Percentiles rank a stretch among this genome's conserved stretches.
phyloP scores from a whole-genome alignment of 2,113 vertebrate genomes.

The Prionailurus bengalensis region DNA sequence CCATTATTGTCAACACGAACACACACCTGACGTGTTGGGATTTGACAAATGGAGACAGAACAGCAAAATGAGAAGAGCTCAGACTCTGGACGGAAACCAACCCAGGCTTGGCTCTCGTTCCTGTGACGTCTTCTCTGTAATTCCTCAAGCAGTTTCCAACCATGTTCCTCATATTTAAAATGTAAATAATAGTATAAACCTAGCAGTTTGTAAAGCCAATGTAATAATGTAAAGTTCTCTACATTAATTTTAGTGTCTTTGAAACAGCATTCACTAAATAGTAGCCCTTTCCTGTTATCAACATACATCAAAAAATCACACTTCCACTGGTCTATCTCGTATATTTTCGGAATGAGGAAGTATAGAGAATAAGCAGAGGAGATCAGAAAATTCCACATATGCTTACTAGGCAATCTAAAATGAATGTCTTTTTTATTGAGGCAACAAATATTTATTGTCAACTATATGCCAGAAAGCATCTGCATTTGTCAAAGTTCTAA shows the following conservation, averaged over 20 bases:
- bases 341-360: background rate
- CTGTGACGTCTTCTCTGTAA: background rate
- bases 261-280: background rate
- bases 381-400: background rate
- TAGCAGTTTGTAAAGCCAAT: background rate
- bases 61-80: background rate
- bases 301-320: background rate
- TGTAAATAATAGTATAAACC: background rate
- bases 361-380: background rate
- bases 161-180: constrained; percentile 9
- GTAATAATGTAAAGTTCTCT: background rate
- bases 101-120: background rate
- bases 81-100: background rate
- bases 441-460: background rate
- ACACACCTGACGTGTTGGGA: background rate
- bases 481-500: background rate
- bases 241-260: background rate
- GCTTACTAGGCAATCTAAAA: background rate
- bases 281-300: background rate
- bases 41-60: background rate
- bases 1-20: background rate
- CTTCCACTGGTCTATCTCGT: background rate
- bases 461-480: background rate
- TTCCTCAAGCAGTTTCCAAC: background rate
- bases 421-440: background rate